Evolutionary conservation across 2,797 vertebrate genomes (phyloP), one percentile per base, ranked within the genome.

Genomic region (Novumbra hubbsi): DNA sequence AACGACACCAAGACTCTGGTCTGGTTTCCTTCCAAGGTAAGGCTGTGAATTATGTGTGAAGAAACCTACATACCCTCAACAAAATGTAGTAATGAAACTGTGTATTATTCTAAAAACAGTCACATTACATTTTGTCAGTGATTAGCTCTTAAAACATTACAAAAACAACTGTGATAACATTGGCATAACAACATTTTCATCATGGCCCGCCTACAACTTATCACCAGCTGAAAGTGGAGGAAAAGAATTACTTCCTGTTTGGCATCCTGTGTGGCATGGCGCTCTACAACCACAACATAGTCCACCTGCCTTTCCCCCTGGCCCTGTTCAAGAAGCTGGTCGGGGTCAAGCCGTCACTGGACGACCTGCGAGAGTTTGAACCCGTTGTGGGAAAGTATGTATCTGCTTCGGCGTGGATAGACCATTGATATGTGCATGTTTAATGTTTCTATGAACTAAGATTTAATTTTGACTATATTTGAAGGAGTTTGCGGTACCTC

Each of bases 321-420:
- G 96, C 92, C 77, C 92, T 99, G 81, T 99, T 96, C 87, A 98
- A 98, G 91, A 99, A 98, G 87, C 91, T 99, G 70, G 85, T 96
- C 63, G 86, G 92, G 82, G 89, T 94, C 87, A 95, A 94, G 78
- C 92, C 95, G 38, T 93, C 94, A n/a, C 78, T 97, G 81, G 94
- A 97, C 14, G 97, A 99, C 88, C 87, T 99, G 87, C 95, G 88
- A 84, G 96, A 99, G 83, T 88, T 98, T 76, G 93, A 94, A 38
- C 95, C 95, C 70, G 91, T 90, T 60, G 72, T 96, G 82, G 96
- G 88, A 88, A 91, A 90, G 98, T 94, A 83, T 81, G 88, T 73
- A 68, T 17, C 1, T 17, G 8, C 1, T 50, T 32, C 21, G 24
- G 21, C n/a, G 50, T 27, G 15, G 1, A 19, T 16, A 5, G 34